Percentiles rank a stretch among this genome's conserved stretches.
Evolutionary conservation across 2,113 vertebrate species (phyloP).

Genomic region (Dasyurus viverrinus): DNA sequence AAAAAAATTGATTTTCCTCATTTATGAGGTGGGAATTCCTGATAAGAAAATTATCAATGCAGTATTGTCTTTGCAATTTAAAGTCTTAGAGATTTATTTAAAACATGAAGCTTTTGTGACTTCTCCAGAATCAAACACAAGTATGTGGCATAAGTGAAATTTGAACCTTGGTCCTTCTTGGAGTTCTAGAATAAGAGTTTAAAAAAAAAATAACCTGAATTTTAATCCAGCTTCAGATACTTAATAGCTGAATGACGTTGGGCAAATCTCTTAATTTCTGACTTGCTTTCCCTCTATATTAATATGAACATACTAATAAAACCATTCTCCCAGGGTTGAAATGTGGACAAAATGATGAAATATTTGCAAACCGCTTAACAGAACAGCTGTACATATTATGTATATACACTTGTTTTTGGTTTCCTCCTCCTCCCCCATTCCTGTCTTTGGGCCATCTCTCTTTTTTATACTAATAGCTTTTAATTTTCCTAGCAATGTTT

Average conservation of each 20-base stretch:
- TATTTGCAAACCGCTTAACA: background rate
- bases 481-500: too few species aligned
- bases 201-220: background rate
- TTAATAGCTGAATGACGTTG: background rate
- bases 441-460: background rate
- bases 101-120: background rate
- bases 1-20: background rate
- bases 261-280: background rate
- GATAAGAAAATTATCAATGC: background rate
- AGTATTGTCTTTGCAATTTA: background rate
- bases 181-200: background rate
- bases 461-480: too few species aligned
- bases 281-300: background rate
- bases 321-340: background rate
- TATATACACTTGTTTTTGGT: background rate
- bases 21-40: background rate
- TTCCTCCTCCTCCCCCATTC: background rate
- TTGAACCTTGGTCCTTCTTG: background rate
- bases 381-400: background rate
- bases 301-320: background rate
- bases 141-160: background rate
- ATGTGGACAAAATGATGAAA: background rate
- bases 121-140: background rate
- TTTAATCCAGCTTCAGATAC: background rate
- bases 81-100: background rate